Conservation (phyloP, 1,140 invertebrate species). For the Pachypsylla venusta region DNA sequence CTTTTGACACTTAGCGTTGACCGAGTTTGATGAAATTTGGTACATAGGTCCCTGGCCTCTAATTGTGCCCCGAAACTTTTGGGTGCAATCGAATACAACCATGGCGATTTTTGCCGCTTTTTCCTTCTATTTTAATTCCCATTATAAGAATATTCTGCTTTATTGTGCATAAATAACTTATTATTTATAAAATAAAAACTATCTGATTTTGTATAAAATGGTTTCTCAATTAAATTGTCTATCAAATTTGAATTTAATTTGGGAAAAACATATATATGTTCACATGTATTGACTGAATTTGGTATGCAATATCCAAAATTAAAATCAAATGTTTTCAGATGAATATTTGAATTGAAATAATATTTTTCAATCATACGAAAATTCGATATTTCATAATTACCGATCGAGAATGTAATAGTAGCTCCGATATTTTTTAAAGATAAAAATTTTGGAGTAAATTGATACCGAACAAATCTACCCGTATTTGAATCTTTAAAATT, state of each 20-base stretch:
- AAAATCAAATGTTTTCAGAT: constrained; percentile 97
- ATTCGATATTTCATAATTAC: constrained; percentile 76
- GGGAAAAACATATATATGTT: constrained; percentile 99
- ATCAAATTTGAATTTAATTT: constrained; percentile 67
- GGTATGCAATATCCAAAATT: constrained; percentile 99
- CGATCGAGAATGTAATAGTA: constrained; percentile 71
- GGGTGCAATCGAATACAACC: too few relatives aligned
- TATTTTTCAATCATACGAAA: constrained; percentile 98
- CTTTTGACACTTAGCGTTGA: too few relatives aligned
- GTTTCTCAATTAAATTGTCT: constrained; percentile 87
- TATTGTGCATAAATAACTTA: constrained; percentile 96
- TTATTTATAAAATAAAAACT: constrained; percentile 99
- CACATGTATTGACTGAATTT: constrained; percentile 91
- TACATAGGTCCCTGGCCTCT: too few relatives aligned
- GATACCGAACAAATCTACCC: constrained; percentile 90
- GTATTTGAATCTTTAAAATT: constrained; percentile 71
- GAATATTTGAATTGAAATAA: constrained; percentile 79
- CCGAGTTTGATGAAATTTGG: too few relatives aligned
- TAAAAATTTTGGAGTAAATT: constrained; percentile 92
- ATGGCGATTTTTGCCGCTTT: not conserved
- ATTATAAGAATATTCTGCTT: constrained; percentile 92
- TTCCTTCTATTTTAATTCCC: constrained; percentile 32
- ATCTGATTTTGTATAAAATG: constrained; percentile 94
- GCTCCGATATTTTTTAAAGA: constrained; percentile 90
- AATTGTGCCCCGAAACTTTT: too few relatives aligned